Evolutionary conservation across 1,140 invertebrate genomes (phyloP).

Genomic region (Acromyrmex charruanus): DNA sequence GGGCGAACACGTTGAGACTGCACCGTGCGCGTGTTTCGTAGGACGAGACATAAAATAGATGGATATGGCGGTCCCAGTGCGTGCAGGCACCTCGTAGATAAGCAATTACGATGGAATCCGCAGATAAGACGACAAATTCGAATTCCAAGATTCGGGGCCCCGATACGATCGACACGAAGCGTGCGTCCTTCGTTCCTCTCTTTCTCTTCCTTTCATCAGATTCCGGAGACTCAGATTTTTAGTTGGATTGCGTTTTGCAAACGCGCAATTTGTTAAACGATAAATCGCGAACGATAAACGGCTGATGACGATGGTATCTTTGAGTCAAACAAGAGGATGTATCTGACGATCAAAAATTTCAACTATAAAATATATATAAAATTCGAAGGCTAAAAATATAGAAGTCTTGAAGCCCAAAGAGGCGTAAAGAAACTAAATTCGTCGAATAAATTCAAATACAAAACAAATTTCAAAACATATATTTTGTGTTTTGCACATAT

Average conservation of each 20-base stretch:
- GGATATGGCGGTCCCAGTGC: conserved; percentile 65
- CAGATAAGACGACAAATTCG: conserved; percentile 81
- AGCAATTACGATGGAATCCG: conserved; percentile 85
- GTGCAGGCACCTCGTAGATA: conserved; percentile 81
- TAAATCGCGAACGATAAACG: conserved; percentile 24
- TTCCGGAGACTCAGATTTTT: not conserved
- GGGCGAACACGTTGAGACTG: conserved; percentile 69
- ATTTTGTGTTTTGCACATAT: not conserved
- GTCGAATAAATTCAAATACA: not conserved
- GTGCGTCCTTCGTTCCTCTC: not conserved
- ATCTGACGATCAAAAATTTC: not conserved
- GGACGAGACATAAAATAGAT: conserved; percentile 66
- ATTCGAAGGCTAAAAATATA: not conserved
- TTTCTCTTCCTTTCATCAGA: not conserved
- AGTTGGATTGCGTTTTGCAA: not conserved
- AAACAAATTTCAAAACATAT: not conserved
- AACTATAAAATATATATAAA: not conserved
- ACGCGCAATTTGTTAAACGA: conserved; percentile 32
- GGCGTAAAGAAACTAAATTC: not conserved
- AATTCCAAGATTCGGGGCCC: conserved; percentile 81
- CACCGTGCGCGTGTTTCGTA: conserved; percentile 63
- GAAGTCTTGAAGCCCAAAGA: not conserved
- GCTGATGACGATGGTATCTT: not conserved
- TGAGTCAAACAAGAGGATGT: not conserved
- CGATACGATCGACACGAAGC: conserved; percentile 80